Conservation (phyloP, 2,797 vertebrate species). For the Chanos chanos region DNA sequence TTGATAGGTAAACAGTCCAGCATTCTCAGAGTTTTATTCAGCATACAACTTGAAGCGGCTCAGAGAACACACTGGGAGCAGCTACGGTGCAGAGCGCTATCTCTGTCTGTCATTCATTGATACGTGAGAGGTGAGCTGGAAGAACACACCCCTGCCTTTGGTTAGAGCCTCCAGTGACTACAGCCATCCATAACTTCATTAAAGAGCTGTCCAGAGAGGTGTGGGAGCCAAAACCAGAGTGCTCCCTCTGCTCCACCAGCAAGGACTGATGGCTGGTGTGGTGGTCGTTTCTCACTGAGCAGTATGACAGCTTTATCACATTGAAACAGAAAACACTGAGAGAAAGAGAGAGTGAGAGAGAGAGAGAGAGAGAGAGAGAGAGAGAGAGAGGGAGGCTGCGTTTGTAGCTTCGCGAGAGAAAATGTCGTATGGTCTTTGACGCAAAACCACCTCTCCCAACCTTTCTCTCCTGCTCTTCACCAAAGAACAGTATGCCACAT, state of each 20-base stretch:
- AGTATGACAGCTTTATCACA: slow-evolving; percentile 72
- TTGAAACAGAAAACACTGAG: slow-evolving; percentile 59
- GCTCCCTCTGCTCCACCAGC: slow-evolving; percentile 54
- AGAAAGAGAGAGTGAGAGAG: slow-evolving; percentile 54
- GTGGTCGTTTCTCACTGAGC: slow-evolving; percentile 64
- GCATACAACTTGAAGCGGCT: too few relatives aligned
- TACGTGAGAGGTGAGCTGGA: too few relatives aligned
- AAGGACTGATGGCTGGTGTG: slow-evolving; percentile 65
- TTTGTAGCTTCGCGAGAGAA: too few relatives aligned
- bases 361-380: slow-evolving; percentile 58
- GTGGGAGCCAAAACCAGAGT: slow-evolving; percentile 63
- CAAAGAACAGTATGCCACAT: slow-evolving; percentile 50
- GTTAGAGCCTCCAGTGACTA: background rate
- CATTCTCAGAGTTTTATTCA: too few relatives aligned
- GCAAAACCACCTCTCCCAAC: slow-evolving; percentile 41
- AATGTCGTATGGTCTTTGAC: slow-evolving; percentile 46
- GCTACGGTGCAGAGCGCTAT: too few relatives aligned
- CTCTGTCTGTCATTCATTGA: too few relatives aligned
- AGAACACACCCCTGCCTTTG: background rate
- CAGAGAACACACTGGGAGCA: too few relatives aligned
- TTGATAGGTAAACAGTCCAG: too few relatives aligned
- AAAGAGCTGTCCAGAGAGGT: slow-evolving; percentile 59
- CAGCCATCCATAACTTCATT: slow-evolving; percentile 53
- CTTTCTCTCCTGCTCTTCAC: slow-evolving; percentile 44
- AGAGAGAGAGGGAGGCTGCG: slow-evolving; percentile 44